Percentiles rank a stretch among this genome's conserved stretches.
Conservation (phyloP, 2,797 vertebrate genomes). For the Sebastes matsubarae region DNA sequence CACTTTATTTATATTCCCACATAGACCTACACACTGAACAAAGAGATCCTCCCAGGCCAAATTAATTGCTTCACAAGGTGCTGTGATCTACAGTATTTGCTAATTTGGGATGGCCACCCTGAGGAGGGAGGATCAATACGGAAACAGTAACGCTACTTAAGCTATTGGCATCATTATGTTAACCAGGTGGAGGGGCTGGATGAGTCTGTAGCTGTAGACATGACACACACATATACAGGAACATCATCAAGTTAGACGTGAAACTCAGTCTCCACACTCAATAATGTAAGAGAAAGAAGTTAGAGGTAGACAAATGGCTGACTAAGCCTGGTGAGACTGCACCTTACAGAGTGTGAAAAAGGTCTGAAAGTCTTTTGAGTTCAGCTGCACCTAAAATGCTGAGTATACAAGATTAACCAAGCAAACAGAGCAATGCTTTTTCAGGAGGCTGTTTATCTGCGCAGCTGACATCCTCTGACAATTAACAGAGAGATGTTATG, state of each 20-base stretch:
- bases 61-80: conserved; percentile 59
- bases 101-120: conserved; percentile 48
- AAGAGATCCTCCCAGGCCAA: conserved; percentile 35
- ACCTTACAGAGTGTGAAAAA: not conserved
- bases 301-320: not conserved
- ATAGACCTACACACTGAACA: conserved; percentile 31
- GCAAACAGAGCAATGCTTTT: not conserved
- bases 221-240: not conserved
- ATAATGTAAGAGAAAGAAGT: not conserved
- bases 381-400: not conserved
- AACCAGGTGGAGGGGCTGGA: conserved; percentile 29
- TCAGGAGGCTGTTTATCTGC: not conserved
- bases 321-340: not conserved
- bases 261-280: not conserved
- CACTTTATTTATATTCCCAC: conserved; percentile 50
- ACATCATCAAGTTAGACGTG: not conserved
- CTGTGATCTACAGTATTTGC: conserved; percentile 49
- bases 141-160: conserved; percentile 41
- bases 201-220: conserved; percentile 12
- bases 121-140: conserved; percentile 63
- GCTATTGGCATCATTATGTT: conserved; percentile 51
- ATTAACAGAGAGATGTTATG: not conserved
- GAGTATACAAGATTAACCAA: not conserved
- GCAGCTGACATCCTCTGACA: not conserved
- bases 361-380: not conserved